These are phyloP conservation scores for Crocodylus rhombifer DNA, from an alignment of 2,797 vertebrate species.

Conservation along the genomic window DNA sequence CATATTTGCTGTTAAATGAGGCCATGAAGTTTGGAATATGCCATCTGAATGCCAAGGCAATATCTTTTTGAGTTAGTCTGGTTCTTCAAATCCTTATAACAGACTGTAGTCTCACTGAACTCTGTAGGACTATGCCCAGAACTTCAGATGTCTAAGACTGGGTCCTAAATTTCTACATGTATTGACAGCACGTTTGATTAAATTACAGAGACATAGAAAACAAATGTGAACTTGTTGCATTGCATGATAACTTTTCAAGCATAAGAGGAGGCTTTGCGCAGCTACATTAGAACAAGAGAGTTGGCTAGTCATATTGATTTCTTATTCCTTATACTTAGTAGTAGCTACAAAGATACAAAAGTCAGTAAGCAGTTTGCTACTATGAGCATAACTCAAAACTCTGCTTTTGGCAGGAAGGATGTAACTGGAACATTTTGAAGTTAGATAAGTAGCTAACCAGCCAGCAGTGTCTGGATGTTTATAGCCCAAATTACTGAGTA, in stretches of 20 bases:
- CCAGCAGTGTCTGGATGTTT: constrained; percentile 36
- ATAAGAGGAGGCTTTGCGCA: neutral
- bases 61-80: too few species aligned
- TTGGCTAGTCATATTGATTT: neutral
- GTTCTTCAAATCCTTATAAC: neutral
- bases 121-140: neutral
- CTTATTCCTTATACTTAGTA: constrained; percentile 17
- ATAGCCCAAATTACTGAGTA: neutral
- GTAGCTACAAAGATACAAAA: constrained; percentile 10
- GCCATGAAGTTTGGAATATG: too few species aligned
- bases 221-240: neutral
- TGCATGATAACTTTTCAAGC: neutral
- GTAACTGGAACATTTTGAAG: constrained; percentile 42
- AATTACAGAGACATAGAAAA: neutral
- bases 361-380: constrained; percentile 15
- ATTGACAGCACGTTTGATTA: neutral
- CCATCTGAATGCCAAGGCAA: too few species aligned
- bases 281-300: neutral
- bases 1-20: neutral
- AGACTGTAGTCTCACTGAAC: neutral
- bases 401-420: neutral
- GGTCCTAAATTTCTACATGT: neutral
- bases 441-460: constrained; percentile 33
- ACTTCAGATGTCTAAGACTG: fast-evolving
- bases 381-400: constrained; percentile 38